Evolutionary conservation across 1,140 invertebrate genomes (phyloP).

Genomic region (Microplitis mediator): DNA sequence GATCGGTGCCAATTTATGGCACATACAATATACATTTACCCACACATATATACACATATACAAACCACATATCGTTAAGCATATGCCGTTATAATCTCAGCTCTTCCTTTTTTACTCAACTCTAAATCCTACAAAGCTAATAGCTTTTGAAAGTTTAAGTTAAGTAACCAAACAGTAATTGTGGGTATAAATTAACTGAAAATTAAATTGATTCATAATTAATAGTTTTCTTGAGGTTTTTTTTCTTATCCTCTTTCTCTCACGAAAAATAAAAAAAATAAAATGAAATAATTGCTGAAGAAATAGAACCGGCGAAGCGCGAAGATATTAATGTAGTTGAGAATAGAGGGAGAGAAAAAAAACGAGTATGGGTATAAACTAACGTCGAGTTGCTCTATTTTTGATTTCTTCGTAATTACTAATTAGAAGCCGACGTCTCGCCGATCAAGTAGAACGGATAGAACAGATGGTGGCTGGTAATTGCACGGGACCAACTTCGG

Average conservation of each 20-base stretch:
- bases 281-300: not conserved
- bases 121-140: not conserved
- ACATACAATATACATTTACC: slow-evolving; percentile 1
- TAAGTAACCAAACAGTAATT: not conserved
- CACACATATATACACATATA: too few relatives aligned
- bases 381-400: slow-evolving; percentile 24
- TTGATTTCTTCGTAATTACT: slow-evolving; percentile 37
- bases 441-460: slow-evolving; percentile 35
- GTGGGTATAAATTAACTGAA: not conserved
- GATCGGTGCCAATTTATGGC: not conserved
- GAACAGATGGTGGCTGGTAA: slow-evolving; percentile 35
- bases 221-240: not conserved
- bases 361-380: not conserved
- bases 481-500: slow-evolving; percentile 22
- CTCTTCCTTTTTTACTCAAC: not conserved
- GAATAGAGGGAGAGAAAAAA: not conserved
- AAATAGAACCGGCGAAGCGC: not conserved
- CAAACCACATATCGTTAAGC: not conserved
- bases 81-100: not conserved
- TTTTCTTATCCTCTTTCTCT: too few relatives aligned
- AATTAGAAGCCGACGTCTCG: slow-evolving; percentile 35
- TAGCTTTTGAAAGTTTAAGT: not conserved
- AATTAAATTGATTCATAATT: not conserved
- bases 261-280: not conserved
- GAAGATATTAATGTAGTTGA: slow-evolving; percentile 16